These are phyloP conservation scores for Celastrina argiolus DNA, from an alignment of 2,888 invertebrate species.

Conservation along the genomic window DNA sequence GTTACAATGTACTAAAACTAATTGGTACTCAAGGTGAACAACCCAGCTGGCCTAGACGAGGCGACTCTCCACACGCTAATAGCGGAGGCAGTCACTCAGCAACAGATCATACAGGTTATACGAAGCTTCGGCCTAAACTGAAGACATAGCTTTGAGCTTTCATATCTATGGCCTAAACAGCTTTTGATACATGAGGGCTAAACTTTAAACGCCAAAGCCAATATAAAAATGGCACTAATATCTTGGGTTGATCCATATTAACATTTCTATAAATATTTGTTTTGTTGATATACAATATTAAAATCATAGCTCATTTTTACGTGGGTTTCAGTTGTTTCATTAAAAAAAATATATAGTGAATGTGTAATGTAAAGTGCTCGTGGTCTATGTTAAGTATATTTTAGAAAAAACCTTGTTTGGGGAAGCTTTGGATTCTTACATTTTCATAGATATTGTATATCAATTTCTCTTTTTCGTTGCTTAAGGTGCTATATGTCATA, in stretches of 20 bases:
- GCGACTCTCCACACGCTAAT: conserved; percentile 74
- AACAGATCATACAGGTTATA: conserved; percentile 74
- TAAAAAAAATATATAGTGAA: not conserved
- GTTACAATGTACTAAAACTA: conserved; percentile 26
- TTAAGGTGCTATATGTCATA: not conserved
- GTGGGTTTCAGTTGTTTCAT: not conserved
- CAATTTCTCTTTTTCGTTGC: conserved; percentile 11
- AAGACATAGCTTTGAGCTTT: not conserved
- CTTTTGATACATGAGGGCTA: not conserved
- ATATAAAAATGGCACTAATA: not conserved
- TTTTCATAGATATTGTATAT: conserved; percentile 12
- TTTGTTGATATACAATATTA: conserved; percentile 19
- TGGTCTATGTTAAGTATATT: not conserved
- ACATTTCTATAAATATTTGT: not conserved
- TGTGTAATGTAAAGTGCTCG: no score
- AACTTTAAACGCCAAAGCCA: not conserved
- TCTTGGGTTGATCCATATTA: conserved; percentile 7
- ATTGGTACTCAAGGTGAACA: conserved; percentile 65
- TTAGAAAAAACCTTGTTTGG: not conserved
- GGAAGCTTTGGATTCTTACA: not conserved
- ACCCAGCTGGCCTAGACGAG: conserved; percentile 72
- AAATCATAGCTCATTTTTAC: not conserved
- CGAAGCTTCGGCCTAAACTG: not conserved
- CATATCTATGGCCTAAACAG: not conserved
- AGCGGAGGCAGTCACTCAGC: conserved; percentile 74